These are phyloP conservation scores for Protonemura montana DNA, from an alignment of 2,888 invertebrate species.

Conservation along the genomic window DNA sequence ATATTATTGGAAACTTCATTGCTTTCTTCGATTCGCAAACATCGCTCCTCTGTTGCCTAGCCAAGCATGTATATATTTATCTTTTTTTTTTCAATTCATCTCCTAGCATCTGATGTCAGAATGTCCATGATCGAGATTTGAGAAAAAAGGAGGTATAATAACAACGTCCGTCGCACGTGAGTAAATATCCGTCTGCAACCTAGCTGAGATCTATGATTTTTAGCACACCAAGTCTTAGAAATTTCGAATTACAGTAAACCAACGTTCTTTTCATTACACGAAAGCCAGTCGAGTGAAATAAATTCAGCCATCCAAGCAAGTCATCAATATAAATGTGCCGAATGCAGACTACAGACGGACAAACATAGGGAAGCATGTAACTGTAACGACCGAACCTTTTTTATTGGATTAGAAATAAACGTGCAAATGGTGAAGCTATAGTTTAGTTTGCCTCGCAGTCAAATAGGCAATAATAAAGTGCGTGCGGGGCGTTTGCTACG, in stretches of 20 bases:
- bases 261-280: background rate
- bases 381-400: background rate
- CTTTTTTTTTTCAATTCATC: background rate
- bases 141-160: background rate
- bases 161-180: background rate
- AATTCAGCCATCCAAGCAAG: background rate
- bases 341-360: background rate
- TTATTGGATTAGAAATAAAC: conserved; percentile 7
- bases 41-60: background rate
- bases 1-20: background rate
- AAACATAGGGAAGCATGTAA: background rate
- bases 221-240: background rate
- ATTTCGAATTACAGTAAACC: background rate
- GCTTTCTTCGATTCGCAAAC: background rate
- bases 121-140: background rate
- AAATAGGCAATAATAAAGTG: background rate
- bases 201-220: background rate
- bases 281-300: background rate
- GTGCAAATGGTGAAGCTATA: background rate
- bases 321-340: background rate
- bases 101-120: background rate
- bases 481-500: background rate
- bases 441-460: background rate
- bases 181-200: background rate
- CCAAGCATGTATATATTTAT: background rate